Base-by-base conservation (phyloP, 2,888 invertebrate species). In the Athetis lepigone region DNA sequence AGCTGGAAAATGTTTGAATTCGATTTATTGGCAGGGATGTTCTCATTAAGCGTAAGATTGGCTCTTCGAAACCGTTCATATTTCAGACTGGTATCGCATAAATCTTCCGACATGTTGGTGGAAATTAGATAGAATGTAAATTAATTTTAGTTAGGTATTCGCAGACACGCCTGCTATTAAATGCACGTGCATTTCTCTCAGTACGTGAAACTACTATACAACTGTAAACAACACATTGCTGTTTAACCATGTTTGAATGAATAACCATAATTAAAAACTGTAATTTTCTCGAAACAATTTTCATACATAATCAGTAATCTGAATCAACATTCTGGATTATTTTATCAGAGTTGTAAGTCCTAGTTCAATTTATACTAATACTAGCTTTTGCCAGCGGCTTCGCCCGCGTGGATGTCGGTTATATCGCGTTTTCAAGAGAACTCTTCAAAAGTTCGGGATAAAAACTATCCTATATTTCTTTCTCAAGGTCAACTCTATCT, bases 151-250 rank as follows among this genome's bases (percentile, higher is more conserved):
- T 25, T 33, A 19, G 9, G 2, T 46, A 39, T 45, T 46, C 7
- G 45, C 19, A 9, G 51, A 63, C 21, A 23, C 16, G 1, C 3
- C 23, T 0, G 13, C 19, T 3, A 45, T 63, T 54, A 46, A 39
- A 64, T 33, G 19, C 33, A 46, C 23, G 7, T 21, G 13, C 18
- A 21, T 52, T 39, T 1, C 27, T 23, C 37, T 52, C 16, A 2
- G 13, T 39, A 33, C 39, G 29, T 63, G 19, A 13, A 64, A 33
- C 2, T 33, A 5, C 19, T 63, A 23, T 29, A 29, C 0, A 39
- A 45, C 0, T 33, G 23, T 13, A 18, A 45, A 33, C 1, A 19
- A 18, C 7, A 13, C 11, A 16, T 21, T 25, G 25, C 8, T 62
- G 36, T 37, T 2, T 18, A 9, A 36, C 2, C 2, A 19, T 2